Evolutionary conservation across 2,888 invertebrate genomes (phyloP).

Genomic region (Metallyticus violacea): DNA sequence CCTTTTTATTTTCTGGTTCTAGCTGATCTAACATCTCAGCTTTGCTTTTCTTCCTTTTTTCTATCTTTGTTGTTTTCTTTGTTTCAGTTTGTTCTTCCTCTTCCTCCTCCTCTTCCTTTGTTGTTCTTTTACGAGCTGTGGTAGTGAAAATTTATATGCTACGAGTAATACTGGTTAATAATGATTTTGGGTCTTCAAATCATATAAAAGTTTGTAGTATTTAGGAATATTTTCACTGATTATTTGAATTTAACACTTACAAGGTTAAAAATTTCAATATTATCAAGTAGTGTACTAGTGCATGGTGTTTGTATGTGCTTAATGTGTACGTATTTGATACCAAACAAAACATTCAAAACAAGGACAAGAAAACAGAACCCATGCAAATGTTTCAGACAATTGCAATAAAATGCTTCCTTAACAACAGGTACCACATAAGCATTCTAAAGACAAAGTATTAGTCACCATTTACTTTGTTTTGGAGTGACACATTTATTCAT

Average conservation of each 20-base stretch:
- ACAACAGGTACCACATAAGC: neutral
- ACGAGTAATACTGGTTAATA: neutral
- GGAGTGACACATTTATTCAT: neutral
- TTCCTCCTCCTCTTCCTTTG: conserved; percentile 42
- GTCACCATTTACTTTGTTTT: neutral
- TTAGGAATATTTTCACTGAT: neutral
- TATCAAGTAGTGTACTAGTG: neutral
- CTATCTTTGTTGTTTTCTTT: conserved; percentile 37
- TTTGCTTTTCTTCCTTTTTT: conserved; percentile 29
- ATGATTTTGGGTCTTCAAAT: no score
- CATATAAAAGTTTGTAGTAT: no score
- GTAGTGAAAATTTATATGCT: neutral
- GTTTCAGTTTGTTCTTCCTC: conserved; percentile 44
- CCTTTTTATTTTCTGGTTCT: conserved; percentile 23
- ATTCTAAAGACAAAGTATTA: neutral
- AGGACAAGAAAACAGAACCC: neutral
- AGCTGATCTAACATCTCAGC: conserved; percentile 11
- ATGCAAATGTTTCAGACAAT: neutral
- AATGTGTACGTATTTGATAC: neutral
- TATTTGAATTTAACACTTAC: neutral
- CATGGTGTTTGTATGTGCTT: neutral
- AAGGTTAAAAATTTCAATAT: neutral
- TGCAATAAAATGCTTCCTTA: neutral
- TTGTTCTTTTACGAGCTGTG: conserved; percentile 41
- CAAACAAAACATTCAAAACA: neutral